Base-by-base conservation (phyloP, 1,140 invertebrate genomes). In the Lucilia cuprina region DNA sequence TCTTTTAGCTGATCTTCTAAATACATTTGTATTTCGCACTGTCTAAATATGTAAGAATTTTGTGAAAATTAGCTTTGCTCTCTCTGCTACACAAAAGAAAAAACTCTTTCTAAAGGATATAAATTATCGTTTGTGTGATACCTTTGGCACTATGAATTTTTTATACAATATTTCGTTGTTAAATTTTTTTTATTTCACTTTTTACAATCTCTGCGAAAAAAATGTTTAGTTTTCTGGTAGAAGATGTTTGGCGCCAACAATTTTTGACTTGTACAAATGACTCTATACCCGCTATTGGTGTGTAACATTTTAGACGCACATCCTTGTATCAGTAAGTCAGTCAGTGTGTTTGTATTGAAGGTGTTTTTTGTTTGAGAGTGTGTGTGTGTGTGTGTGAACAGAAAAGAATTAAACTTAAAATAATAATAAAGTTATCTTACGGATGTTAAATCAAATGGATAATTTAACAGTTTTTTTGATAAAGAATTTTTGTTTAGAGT, bases 81-180 rank as follows among this genome's bases (percentile, higher is more conserved):
- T 14, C 77, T 21, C 77, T 80, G 77, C 9, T 80, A 25, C 9
- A 50, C 14, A 17, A 5, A 35, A 70, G 70, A 83, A 30, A 30
- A 30, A 30, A 30, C 25, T 30, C 55, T 83, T 83, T 70, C 21
- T 60, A 60, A 83, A 70, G 50, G 82, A 83, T 70, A 83, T 83
- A 83, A 83, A 83, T 83, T 83, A 83, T 83, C 82, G 55, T 83
- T 60, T 83, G 25, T 70, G 55, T 83, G 82, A 83, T 83, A 83
- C 82, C 82, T 83, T 83, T 83, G 82, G 82, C 55, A 65, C 82
- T 83, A 80, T 80, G n/a, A 19, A 9, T 13, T 49, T 80, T 80
- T 70, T 21, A 9, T 70, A 21, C 4, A 21, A 19, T 25, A n/a
- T 60, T 60, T 60, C 55, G 34, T 25, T 80, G 8, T 80, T 21